A percentile compares a stretch with the other conserved stretches of the same genome.
Evolutionary conservation across 2,888 invertebrate genomes (phyloP).

Genomic region (Cremastobaeus sp.): DNA sequence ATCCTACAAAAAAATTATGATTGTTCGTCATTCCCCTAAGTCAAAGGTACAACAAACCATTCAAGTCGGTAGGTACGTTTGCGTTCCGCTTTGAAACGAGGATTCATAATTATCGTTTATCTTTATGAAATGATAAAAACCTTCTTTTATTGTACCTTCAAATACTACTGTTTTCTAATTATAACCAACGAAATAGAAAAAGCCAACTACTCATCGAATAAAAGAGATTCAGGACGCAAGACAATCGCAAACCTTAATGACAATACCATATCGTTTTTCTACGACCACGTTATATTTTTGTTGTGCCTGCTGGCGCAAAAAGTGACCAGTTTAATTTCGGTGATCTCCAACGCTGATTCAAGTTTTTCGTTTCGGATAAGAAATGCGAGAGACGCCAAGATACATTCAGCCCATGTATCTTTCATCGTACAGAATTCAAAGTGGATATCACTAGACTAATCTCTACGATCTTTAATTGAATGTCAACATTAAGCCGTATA

Average conservation of each 20-base stretch:
- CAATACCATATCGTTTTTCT: slow-evolving; percentile 28
- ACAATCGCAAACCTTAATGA: slow-evolving; percentile 39
- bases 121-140: no score
- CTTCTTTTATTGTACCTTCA: slow-evolving; percentile 51
- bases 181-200: slow-evolving; percentile 27
- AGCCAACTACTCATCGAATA: slow-evolving; percentile 37
- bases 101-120: no score
- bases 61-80: no score
- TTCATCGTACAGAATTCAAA: slow-evolving; percentile 40
- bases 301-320: slow-evolving; percentile 30
- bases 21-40: slow-evolving; percentile 28
- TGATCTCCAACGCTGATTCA: slow-evolving; percentile 46
- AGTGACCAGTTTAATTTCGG: slow-evolving; percentile 35
- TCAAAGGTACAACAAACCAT: slow-evolving; percentile 48
- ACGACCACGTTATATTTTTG: slow-evolving; percentile 27
- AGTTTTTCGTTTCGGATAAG: slow-evolving; percentile 41
- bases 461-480: slow-evolving; percentile 56
- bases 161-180: slow-evolving; percentile 37
- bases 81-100: no score
- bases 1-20: slow-evolving; percentile 41
- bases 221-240: slow-evolving; percentile 35
- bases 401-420: slow-evolving; percentile 29
- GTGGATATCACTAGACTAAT: slow-evolving; percentile 53
- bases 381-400: slow-evolving; percentile 34
- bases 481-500: slow-evolving; percentile 63